A percentile compares a stretch with the other conserved stretches of the same genome.
Conservation (phyloP, 2,113 vertebrate species). For the Podocnemis expansa region DNA sequence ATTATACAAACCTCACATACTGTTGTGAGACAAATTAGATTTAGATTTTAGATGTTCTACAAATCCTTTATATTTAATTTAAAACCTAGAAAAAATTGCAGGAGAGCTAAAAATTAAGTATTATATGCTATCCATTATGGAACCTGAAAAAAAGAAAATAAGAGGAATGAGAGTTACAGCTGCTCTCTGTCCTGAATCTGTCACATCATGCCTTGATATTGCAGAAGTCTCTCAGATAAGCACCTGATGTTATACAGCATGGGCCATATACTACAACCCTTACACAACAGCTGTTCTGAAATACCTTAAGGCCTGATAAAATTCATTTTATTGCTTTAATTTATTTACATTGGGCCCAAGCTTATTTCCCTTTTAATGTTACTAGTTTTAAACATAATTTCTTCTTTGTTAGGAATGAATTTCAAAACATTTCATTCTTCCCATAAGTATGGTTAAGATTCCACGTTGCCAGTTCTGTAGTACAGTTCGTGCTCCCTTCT, state of each 20-base stretch:
- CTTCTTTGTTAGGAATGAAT: neutral
- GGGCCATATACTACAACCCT: neutral
- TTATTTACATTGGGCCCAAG: neutral
- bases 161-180: accelerated
- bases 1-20: slow-evolving; percentile 7
- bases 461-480: neutral
- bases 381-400: slow-evolving; percentile 15
- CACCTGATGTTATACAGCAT: neutral
- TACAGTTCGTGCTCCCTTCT: neutral
- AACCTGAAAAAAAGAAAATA: neutral
- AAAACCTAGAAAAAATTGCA: neutral
- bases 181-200: slow-evolving; percentile 17
- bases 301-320: neutral
- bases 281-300: neutral
- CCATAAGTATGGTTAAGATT: neutral
- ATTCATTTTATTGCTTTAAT: neutral
- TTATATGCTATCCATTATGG: neutral
- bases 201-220: neutral
- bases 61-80: neutral
- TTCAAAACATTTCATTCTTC: neutral
- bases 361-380: neutral
- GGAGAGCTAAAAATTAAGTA: neutral
- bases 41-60: neutral
- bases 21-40: neutral
- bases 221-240: neutral